Base-by-base conservation (phyloP, 2,113 vertebrate genomes). In the Phocoena sinus region DNA sequence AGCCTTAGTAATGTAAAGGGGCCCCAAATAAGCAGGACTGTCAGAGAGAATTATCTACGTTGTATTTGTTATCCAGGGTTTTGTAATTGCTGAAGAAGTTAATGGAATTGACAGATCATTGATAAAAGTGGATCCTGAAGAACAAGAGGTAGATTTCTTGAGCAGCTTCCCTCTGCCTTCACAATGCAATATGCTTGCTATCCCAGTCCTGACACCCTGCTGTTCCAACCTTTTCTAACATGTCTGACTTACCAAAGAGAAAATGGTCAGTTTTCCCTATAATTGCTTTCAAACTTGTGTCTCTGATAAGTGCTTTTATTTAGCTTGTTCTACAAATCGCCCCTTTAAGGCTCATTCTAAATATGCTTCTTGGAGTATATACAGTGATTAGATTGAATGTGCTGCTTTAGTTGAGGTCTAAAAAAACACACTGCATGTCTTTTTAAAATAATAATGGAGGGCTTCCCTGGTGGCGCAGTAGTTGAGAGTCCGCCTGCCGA, bases 291-390 rank as follows among this genome's bases (percentile, higher is more conserved):
- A 98, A 98, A 98, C 94, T 93, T 98, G 82, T 94, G 97, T 97
- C 96, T 98, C 97, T 6, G 80, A 98, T 98, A 98, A 98, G 97
- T 97, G 76, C 96, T 98, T 98, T 98, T 97, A 97, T 98, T 97
- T 98, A 98, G 90, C 98, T 98, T 98, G 97, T 97, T 98, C 97
- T 97, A 97, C 96, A 98, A 98, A 98, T 98, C 60, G 67, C 89
- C 74, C 98, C 97, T 98, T 98, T 98, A 98, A 98, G 98, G 94
- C 96, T 97, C 92, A 97, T 98, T 98, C 97, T 98, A 98, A 99
- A 98, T 98, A 98, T 97, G 96, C 89, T 97, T 98, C 96, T 96
- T 98, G 95, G 96, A 98, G 87, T 96, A 96, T 91, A 63, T 92
- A 89, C 65, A 94, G 95, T 96, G 97, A 98, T 98, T 98, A 98